phyloP scores from a whole-genome alignment of 2,113 vertebrate species.

The Antechinus stuartii region DNA sequence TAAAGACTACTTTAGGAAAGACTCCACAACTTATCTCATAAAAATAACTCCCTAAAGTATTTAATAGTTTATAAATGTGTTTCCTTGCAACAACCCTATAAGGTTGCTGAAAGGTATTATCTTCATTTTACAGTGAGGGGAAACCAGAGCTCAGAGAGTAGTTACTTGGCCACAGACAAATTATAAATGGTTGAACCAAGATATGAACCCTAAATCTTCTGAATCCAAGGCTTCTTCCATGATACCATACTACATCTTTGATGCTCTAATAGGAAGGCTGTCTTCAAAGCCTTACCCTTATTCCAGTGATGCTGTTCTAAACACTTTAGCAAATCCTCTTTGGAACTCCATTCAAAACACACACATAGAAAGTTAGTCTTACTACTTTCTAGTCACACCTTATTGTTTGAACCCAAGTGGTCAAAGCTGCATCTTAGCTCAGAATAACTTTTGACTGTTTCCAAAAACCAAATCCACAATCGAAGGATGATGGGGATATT shows the following conservation, averaged over 20 bases:
- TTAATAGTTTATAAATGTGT: background rate
- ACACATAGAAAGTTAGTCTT: background rate
- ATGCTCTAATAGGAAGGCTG: background rate
- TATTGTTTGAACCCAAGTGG: background rate
- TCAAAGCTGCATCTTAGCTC: background rate
- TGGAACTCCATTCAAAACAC: background rate
- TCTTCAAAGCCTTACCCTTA: background rate
- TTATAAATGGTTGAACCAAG: background rate
- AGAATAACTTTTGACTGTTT: background rate
- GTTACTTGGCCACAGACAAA: background rate
- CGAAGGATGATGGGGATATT: background rate
- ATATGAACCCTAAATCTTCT: background rate
- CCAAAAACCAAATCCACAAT: background rate
- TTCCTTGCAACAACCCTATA: background rate
- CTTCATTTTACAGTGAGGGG: background rate
- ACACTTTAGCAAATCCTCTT: background rate
- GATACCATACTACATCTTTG: background rate
- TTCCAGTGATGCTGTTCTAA: background rate
- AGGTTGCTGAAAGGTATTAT: background rate
- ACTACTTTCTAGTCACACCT: background rate
- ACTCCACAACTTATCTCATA: background rate
- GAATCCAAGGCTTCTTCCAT: background rate
- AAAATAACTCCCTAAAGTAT: background rate
- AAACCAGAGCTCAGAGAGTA: background rate
- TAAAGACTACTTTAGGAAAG: background rate